Conservation (phyloP, 2,888 invertebrate genomes). For the Lepidocyrtoides sp. region DNA sequence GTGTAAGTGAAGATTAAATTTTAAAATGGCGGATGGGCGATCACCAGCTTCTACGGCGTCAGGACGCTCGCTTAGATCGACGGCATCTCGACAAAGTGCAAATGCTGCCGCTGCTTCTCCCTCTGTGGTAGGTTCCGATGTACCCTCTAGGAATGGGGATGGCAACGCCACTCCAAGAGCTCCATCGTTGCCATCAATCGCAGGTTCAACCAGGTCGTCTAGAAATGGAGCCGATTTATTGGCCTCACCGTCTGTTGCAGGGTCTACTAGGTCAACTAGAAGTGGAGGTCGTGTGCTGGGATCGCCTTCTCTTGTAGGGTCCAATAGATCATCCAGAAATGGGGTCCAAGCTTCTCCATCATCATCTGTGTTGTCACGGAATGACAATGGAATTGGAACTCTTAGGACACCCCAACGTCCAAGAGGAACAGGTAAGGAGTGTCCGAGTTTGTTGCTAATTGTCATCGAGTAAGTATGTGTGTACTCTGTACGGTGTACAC, state of each 20-base stretch:
- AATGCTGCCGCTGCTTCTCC: not conserved
- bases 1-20: no score
- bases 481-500: not conserved
- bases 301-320: constrained; percentile 21
- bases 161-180: not conserved
- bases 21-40: not conserved
- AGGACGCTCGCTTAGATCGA: constrained; percentile 54
- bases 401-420: constrained; percentile 37
- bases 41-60: constrained; percentile 18
- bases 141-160: not conserved
- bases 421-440: no score
- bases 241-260: constrained; percentile 19
- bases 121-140: not conserved
- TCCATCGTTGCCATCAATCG: not conserved
- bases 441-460: no score
- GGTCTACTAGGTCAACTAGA: not conserved
- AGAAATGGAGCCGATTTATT: not conserved
- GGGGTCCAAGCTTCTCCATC: no score
- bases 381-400: constrained; percentile 32
- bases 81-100: constrained; percentile 21
- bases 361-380: no score
- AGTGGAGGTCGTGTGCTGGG: not conserved
- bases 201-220: not conserved
- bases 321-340: constrained; percentile 30
- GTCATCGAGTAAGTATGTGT: not conserved